Conservation (phyloP, 2,797 vertebrate genomes). For the Myoxocephalus aenaeus region DNA sequence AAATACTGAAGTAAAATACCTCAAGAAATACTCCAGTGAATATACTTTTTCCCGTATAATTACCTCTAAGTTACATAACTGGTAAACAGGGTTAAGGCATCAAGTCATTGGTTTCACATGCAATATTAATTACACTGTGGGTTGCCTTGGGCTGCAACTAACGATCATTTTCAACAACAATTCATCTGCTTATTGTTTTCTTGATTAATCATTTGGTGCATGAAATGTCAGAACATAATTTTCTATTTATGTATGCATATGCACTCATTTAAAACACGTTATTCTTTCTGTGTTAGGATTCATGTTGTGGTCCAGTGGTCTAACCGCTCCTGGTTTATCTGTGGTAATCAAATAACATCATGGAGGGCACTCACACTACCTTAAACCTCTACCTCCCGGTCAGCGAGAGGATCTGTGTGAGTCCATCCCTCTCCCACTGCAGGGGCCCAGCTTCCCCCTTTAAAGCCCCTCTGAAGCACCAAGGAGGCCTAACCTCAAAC, state of each 20-base stretch:
- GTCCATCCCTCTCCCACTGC: conserved; percentile 82
- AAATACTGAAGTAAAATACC: too few relatives aligned
- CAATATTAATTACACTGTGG: too few relatives aligned
- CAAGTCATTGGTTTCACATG: not conserved
- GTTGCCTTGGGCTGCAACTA: too few relatives aligned
- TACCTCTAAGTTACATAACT: conserved; percentile 1
- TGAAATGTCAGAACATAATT: not conserved
- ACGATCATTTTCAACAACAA: too few relatives aligned
- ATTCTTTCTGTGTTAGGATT: conserved; percentile 23
- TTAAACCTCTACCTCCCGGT: conserved; percentile 84
- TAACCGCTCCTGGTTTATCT: conserved; percentile 39
- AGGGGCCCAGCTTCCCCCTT: conserved; percentile 82
- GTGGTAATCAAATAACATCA: conserved; percentile 62
- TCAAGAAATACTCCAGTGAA: not conserved
- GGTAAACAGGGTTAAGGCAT: not conserved
- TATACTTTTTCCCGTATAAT: not conserved
- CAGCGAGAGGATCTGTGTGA: conserved; percentile 85
- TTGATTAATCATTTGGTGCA: not conserved
- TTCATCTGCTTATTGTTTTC: not conserved
- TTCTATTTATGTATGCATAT: not conserved
- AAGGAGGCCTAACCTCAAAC: conserved; percentile 76
- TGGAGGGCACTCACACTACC: conserved; percentile 85
- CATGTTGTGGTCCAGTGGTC: not conserved
- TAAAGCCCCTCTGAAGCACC: conserved; percentile 79
- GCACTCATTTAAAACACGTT: conserved; percentile 3